Evolutionary conservation across 1,140 invertebrate species (phyloP), one percentile per base, ranked within the genome.

Genomic region (Coptotermes formosanus): DNA sequence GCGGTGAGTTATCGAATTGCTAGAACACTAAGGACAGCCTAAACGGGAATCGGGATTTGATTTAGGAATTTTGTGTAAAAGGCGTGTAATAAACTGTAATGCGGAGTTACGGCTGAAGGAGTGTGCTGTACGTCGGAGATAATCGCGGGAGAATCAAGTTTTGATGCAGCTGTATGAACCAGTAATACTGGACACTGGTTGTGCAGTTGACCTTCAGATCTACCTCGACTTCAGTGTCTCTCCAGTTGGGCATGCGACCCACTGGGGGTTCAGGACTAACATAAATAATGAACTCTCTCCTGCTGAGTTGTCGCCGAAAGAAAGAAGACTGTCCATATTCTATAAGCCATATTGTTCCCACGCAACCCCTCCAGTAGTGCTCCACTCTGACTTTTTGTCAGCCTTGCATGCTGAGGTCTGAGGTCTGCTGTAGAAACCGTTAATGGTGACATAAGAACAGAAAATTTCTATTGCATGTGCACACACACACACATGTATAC

Each of bases 331-430:
- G 64, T 0, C 64, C n/a, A 30, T 75, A 75, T n/a, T 25, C 64
- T 75, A 75, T 30, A 75, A 75, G 64, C 64, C 64, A 75, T 75
- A 75, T 75, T 75, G 25, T 75, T 75, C 64, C 64, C 64, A 75
- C 64, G n/a, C 64, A 75, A 30, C n/a, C n/a, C n/a, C n/a, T 75
- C 64, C 7, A 6, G 64, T 75, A 30, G 64, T 30, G 9, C 14
- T 75, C 64, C 64, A 25, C 64, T 30, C 64, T 30, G 64, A 75
- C 64, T 75, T 64, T 19, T 2, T 8, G 12, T 19, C 59, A 23
- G 59, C 59, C 25, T n/a, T 23, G 59, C 3, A 64, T 64, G 59
- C 59, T 75, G 25, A 30, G 6, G 8, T 75, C 59, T 75, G 25
- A 30, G 6, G 8, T 75, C 9, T 75, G 30, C 64, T 75, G 64